Conservation (phyloP, 2,888 invertebrate species). For the Plagodis dolabraria region DNA sequence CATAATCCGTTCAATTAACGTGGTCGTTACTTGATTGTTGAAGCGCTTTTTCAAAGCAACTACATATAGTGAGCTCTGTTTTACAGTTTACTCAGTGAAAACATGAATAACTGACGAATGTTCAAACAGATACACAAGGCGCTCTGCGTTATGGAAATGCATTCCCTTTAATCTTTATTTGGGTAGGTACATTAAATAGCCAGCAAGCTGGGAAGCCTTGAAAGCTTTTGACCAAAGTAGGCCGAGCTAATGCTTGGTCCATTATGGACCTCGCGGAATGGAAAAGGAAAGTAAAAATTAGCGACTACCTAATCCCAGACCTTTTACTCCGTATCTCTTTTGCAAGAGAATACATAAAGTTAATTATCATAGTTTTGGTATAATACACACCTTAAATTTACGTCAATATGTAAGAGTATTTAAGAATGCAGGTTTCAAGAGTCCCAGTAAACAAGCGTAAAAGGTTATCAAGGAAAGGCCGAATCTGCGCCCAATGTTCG, state of each 20-base stretch:
- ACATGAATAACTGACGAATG: no score
- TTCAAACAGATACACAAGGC: background rate
- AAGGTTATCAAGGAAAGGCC: conserved; percentile 46
- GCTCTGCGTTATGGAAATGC: conserved; percentile 32
- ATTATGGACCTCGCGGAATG: conserved; percentile 66
- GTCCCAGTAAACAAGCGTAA: conserved; percentile 42
- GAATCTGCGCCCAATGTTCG: conserved; percentile 54
- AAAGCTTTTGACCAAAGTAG: conserved; percentile 76
- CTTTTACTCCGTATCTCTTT: background rate
- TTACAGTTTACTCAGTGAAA: background rate
- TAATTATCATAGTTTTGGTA: background rate
- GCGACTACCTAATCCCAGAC: conserved; percentile 48
- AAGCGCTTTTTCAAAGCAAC: no score
- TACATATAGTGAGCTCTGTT: background rate
- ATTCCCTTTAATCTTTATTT: conserved; percentile 39
- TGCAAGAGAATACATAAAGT: background rate
- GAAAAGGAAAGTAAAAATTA: conserved; percentile 63
- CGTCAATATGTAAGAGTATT: no score
- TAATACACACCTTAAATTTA: no score
- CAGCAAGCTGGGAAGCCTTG: conserved; percentile 68
- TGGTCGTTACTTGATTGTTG: background rate
- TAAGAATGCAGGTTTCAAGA: background rate
- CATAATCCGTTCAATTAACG: background rate
- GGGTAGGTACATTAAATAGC: conserved; percentile 47
- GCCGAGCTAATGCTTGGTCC: conserved; percentile 77